Percentiles rank a stretch among this genome's conserved stretches.
Conservation (phyloP, 2,113 vertebrate species). For the Hemiscyllium ocellatum region DNA sequence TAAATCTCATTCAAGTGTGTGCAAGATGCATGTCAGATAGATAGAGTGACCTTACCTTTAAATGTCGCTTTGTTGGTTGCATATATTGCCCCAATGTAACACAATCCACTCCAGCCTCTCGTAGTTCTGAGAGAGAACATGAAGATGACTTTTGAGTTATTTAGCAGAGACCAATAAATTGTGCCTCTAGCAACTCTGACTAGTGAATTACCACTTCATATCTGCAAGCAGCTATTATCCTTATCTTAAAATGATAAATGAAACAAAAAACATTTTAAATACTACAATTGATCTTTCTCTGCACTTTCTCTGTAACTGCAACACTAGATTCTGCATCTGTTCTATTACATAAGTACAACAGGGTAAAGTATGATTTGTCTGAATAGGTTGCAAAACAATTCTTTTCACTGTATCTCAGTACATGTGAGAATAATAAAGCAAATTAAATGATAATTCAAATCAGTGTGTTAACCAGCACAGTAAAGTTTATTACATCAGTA, state of each 20-base stretch:
- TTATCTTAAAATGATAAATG: not conserved
- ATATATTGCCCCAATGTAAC: constrained; percentile 94
- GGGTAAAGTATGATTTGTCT: too few relatives aligned
- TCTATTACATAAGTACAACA: too few relatives aligned
- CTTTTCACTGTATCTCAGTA: too few relatives aligned
- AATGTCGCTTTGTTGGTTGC: constrained; percentile 92
- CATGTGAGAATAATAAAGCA: too few relatives aligned
- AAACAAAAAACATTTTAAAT: too few relatives aligned
- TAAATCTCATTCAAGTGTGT: not conserved
- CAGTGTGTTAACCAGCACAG: not conserved
- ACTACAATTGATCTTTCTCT: too few relatives aligned
- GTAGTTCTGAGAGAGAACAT: constrained; percentile 60
- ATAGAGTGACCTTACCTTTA: constrained; percentile 65
- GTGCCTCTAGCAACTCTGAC: not conserved
- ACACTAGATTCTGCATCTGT: too few relatives aligned
- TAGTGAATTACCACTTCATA: not conserved
- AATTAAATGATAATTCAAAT: too few relatives aligned
- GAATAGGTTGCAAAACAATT: too few relatives aligned
- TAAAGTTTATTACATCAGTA: not conserved
- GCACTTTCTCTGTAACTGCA: too few relatives aligned
- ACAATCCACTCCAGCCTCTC: constrained; percentile 82
- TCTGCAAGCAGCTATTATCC: not conserved
- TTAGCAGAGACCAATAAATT: not conserved
- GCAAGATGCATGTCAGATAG: not conserved
- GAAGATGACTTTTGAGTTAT: not conserved